A percentile compares a stretch with the other conserved stretches of the same genome.
These are phyloP conservation scores for Lordiphosa mommai DNA, from an alignment of 1,140 invertebrate genomes.

Conservation along the genomic window DNA sequence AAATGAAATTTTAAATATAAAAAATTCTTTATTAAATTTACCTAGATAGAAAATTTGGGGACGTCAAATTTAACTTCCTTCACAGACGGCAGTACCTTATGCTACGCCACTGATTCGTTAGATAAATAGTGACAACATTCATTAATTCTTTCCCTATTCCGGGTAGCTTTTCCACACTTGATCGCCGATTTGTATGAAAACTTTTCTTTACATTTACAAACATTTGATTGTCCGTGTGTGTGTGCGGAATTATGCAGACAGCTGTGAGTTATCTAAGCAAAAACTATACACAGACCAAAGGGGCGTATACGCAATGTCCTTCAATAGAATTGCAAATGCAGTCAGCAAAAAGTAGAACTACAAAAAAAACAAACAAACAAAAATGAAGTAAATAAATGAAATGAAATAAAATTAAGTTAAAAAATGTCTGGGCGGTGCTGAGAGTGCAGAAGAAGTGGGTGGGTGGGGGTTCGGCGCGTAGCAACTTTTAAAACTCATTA, in stretches of 20 bases:
- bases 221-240: background rate
- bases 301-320: constrained; percentile 31
- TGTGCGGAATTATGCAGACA: constrained; percentile 35
- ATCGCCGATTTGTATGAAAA: background rate
- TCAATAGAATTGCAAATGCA: constrained; percentile 26
- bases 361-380: constrained; percentile 4
- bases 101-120: too few species aligned
- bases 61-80: too few species aligned
- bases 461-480: constrained; percentile 16
- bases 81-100: too few species aligned
- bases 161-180: too few species aligned
- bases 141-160: too few species aligned
- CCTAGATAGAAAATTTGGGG: too few species aligned
- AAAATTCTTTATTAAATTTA: too few species aligned
- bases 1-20: too few species aligned
- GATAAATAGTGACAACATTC: too few species aligned
- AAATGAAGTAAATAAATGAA: constrained; percentile 50
- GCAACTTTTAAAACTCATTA: constrained; percentile 77
- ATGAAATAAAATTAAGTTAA: constrained; percentile 60
- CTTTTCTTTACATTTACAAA: background rate
- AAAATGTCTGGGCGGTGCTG: constrained; percentile 17
- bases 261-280: constrained; percentile 54
- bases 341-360: constrained; percentile 44
- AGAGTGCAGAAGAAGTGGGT: background rate
- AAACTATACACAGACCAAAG: constrained; percentile 29